Evolutionary conservation across 2,888 invertebrate genomes (phyloP).

Genomic region (Rhagium mordax): DNA sequence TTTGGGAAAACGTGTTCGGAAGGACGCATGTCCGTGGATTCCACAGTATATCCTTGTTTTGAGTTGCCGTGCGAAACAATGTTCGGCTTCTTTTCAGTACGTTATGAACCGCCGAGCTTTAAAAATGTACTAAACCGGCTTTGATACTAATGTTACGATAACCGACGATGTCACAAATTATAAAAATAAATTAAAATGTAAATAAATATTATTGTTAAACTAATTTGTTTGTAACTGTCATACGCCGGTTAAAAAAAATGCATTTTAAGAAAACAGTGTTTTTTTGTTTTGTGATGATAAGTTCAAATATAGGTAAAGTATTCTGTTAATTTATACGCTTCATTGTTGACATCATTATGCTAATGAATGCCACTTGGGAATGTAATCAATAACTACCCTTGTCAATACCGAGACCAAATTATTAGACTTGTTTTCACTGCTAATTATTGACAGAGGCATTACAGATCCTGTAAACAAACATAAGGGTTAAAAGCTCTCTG

Average conservation of each 20-base stretch:
- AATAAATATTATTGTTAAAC: neutral
- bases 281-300: neutral
- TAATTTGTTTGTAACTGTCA: neutral
- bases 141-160: neutral
- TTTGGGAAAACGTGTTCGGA: neutral
- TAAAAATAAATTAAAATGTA: neutral
- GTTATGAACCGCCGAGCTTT: neutral
- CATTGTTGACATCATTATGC: neutral
- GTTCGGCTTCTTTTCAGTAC: neutral
- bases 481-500: neutral
- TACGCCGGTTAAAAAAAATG: neutral
- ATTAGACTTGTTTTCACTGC: slow-evolving; percentile 2
- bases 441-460: neutral
- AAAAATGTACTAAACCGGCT: neutral
- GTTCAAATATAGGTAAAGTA: slow-evolving; percentile 7
- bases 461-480: neutral
- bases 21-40: slow-evolving; percentile 22
- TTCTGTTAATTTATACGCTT: neutral
- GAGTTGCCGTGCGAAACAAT: slow-evolving; percentile 11
- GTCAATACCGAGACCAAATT: neutral
- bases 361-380: neutral
- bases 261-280: neutral
- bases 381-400: slow-evolving; percentile 13
- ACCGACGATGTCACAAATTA: neutral
- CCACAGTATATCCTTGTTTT: slow-evolving; percentile 11